These are phyloP conservation scores for Pomacea maculata DNA, from an alignment of 1,140 invertebrate species.

Conservation along the genomic window DNA sequence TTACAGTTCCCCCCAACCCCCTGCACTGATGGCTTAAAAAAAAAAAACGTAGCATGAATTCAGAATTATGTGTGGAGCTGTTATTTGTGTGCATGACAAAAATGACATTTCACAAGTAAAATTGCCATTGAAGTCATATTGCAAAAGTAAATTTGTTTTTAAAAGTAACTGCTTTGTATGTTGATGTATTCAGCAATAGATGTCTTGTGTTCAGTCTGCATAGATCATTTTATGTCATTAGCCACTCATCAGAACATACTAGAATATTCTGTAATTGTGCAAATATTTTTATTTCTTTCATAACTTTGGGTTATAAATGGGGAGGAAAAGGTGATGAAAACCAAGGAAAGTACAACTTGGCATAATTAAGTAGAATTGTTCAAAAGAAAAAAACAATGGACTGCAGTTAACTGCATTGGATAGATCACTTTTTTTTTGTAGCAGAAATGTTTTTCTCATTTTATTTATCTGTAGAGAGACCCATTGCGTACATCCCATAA, in stretches of 20 bases:
- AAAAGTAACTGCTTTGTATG: slow-evolving; percentile 2
- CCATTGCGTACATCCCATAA: too few species aligned
- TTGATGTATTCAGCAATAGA: neutral
- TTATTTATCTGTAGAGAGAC: too few species aligned
- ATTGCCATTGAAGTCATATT: slow-evolving; percentile 24
- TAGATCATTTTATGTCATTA: neutral
- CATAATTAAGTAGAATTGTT: too few species aligned
- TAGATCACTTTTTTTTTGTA: too few species aligned
- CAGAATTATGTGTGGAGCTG: slow-evolving; percentile 24
- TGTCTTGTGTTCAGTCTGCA: neutral
- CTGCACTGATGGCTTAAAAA: slow-evolving; percentile 19
- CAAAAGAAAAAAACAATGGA: too few species aligned
- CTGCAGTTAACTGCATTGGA: too few species aligned
- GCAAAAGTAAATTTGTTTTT: slow-evolving; percentile 10
- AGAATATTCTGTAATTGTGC: neutral
- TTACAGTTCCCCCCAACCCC: neutral
- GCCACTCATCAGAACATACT: neutral
- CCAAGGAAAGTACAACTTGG: too few species aligned
- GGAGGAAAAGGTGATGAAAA: neutral
- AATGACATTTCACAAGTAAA: slow-evolving; percentile 25
- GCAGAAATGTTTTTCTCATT: too few species aligned
- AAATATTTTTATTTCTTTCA: neutral
- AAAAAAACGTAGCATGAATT: slow-evolving; percentile 19
- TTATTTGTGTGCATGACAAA: slow-evolving; percentile 23
- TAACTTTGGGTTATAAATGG: neutral